Conservation (phyloP, 37 sponge, comb jelly and placozoan genomes). For the Dysidea cf. avara region DNA sequence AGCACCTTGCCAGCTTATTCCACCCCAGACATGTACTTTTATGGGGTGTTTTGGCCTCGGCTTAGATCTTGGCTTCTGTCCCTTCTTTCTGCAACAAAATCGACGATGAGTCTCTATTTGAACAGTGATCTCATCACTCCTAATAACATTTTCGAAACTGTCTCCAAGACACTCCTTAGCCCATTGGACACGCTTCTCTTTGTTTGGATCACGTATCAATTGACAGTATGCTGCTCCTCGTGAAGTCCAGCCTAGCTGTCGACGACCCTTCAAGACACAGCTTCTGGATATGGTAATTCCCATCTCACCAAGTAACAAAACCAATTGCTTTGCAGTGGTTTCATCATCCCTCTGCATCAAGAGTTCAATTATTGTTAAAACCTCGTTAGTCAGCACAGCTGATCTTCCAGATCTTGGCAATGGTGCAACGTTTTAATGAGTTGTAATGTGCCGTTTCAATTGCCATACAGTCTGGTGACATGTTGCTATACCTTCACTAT, state of each 20-base stretch:
- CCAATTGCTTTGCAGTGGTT: constrained; percentile 19
- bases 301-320: not conserved
- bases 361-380: not conserved
- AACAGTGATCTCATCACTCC: constrained; percentile 21
- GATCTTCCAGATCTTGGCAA: constrained; percentile 2
- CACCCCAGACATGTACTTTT: too few relatives aligned
- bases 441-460: not conserved
- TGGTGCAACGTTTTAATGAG: not conserved
- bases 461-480: constrained; percentile 14
- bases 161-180: not conserved
- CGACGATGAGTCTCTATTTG: constrained; percentile 31
- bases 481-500: not conserved
- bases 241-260: constrained; percentile 13
- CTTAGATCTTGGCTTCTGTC: constrained; percentile 2
- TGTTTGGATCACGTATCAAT: constrained; percentile 16
- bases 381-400: constrained; percentile 7
- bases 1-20: too few relatives aligned
- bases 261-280: not conserved
- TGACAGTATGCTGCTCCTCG: constrained; percentile 31
- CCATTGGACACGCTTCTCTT: too few relatives aligned
- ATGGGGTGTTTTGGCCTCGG: constrained; percentile 1
- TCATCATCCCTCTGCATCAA: constrained; percentile 27
- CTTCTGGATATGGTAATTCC: not conserved
- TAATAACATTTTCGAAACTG: constrained; percentile 17
- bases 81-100: constrained; percentile 8